These are phyloP conservation scores for Melangyna quadrimaculata DNA, from an alignment of 2,888 invertebrate genomes.

Conservation along the genomic window DNA sequence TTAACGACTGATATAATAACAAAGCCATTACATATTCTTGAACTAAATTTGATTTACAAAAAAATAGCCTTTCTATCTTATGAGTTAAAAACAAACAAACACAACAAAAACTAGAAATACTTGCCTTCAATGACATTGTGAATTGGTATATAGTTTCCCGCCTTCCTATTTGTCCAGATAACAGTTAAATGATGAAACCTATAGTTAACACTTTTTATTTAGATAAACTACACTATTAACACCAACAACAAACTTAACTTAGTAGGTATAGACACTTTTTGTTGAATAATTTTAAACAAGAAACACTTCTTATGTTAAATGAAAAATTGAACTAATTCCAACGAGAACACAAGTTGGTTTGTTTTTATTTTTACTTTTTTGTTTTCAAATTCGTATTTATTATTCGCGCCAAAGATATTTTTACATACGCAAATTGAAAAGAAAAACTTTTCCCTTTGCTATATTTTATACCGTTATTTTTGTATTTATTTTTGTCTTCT, in stretches of 20 bases:
- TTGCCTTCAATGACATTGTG: conserved; percentile 62
- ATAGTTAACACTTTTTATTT: not conserved
- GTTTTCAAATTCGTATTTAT: not conserved
- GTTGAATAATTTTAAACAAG: conserved; percentile 7
- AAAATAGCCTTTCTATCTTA: not conserved
- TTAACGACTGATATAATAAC: not conserved
- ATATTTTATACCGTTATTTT: conserved; percentile 3
- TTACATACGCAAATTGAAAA: not conserved
- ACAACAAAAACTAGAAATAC: conserved; percentile 19
- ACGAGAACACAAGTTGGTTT: conserved; percentile 28
- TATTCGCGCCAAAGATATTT: conserved; percentile 1
- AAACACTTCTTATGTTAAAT: not conserved
- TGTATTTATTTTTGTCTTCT: conserved; percentile 44
- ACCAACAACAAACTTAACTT: conserved; percentile 8
- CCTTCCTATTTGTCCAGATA: conserved; percentile 3
- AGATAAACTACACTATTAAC: not conserved
- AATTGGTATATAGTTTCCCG: not conserved
- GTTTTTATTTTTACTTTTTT: conserved; percentile 11
- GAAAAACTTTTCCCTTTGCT: conserved; percentile 27
- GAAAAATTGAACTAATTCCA: conserved; percentile 20
- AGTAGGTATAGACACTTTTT: not conserved
- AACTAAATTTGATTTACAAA: not conserved
- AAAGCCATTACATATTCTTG: not conserved
- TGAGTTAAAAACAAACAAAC: not conserved
- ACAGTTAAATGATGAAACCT: conserved; percentile 12